Evolutionary conservation across 2,113 vertebrate genomes (phyloP), one percentile per base, ranked within the genome.

Genomic region (Rhinolophus ferrumequinum): DNA sequence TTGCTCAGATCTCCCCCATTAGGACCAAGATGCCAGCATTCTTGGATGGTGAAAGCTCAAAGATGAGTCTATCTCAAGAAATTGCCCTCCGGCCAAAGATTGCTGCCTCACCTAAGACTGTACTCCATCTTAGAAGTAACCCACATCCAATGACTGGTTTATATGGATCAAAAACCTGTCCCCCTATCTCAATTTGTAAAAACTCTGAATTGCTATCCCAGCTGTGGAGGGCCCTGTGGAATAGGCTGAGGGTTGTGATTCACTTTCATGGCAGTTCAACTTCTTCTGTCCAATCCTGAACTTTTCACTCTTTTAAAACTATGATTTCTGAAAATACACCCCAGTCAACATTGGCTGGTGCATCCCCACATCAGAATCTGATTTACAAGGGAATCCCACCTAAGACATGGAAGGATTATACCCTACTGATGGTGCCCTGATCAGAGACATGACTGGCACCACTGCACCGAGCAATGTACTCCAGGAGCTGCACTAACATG

Each of bases 211-310:
- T 72, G 12, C 24, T 58, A 19, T 50, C 4, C 12, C 13, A 38
- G 3, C 3, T 14, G 5, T 66, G 5, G 0, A 30, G 9, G 30
- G 4, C 11, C 8, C 60, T 22, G 9, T 30, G 21, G 44, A 8
- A 70, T n/a, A 56, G 41, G 21, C 47, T 38, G 18, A 52, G 3
- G 0, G 1, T 1, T 80, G 21, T 67, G 26, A 56, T 10, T 35
- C 11, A 76, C 12, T 6, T n/a, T 89, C 6, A 2, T 33, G 41
- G 22, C 1, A 44, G 41, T 28, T 72, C 12, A 35, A 5, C 1
- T 30, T 47, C 14, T 76, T 38, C 69, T 67, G 8, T 60, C 19
- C 18, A 58, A 21, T 73, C 1, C 26, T 58, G 9, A 24, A 11
- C n/a, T 9, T 69, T 79, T 90, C 38, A 69, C 18, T 88, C 13